A percentile compares a stretch with the other conserved stretches of the same genome.
phyloP scores from a whole-genome alignment of 2,113 vertebrate species.

The Spheniscus mendiculus region DNA sequence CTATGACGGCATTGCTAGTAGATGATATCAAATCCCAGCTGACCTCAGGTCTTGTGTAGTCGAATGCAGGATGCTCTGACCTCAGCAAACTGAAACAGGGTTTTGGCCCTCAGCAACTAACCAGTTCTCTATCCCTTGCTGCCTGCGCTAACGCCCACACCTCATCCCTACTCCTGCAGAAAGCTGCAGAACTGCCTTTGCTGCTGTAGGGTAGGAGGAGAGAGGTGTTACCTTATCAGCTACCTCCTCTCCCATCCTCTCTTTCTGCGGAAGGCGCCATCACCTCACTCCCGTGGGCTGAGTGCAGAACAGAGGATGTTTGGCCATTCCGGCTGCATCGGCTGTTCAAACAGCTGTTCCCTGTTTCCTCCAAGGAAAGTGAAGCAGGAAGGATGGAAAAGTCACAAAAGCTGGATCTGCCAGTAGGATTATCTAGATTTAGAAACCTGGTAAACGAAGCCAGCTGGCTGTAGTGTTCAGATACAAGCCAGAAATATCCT shows the following conservation, averaged over 20 bases:
- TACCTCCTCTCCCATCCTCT: background rate
- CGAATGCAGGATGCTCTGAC: background rate
- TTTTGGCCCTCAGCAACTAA: background rate
- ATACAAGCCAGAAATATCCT: constrained; percentile 57
- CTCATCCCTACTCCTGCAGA: background rate
- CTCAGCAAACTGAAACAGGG: background rate
- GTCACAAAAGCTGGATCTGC: constrained; percentile 56
- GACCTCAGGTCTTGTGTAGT: background rate
- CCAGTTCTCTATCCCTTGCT: background rate
- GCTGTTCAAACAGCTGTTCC: constrained; percentile 45
- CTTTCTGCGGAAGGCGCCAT: constrained; percentile 21
- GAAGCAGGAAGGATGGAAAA: constrained; percentile 51
- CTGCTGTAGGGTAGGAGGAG: background rate
- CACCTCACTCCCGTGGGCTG: background rate
- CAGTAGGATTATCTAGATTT: constrained; percentile 57
- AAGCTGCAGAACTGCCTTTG: constrained; percentile 7
- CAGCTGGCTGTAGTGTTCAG: constrained; percentile 55
- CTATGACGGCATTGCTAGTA: background rate
- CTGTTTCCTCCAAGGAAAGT: constrained; percentile 45
- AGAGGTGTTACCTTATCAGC: background rate
- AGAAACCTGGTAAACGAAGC: constrained; percentile 61
- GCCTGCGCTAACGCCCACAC: background rate
- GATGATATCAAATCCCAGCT: background rate
- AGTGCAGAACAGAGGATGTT: background rate
- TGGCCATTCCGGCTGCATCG: background rate